Evolutionary conservation across 2,888 invertebrate genomes (phyloP).

Genomic region (Aleiodes testaceus): DNA sequence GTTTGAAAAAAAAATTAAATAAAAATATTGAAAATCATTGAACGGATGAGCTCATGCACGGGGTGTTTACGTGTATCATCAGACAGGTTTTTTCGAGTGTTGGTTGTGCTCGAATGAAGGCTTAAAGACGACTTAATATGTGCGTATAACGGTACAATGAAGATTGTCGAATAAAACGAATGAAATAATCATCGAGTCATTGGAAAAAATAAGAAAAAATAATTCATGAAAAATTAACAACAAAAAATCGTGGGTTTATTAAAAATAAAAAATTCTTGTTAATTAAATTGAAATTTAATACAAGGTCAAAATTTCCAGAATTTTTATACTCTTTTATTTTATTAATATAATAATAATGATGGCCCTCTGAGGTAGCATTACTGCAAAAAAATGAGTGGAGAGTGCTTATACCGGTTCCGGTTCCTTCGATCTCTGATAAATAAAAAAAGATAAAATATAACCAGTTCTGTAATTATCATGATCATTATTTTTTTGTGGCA

Average conservation of each 20-base stretch:
- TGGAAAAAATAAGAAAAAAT: not conserved
- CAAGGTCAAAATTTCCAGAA: not conserved
- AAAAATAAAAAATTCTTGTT: too few species aligned
- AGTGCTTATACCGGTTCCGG: slow-evolving; percentile 33
- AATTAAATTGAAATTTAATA: not conserved
- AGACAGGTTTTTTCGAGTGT: too few species aligned
- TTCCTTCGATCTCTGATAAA: slow-evolving; percentile 38
- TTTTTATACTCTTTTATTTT: not conserved
- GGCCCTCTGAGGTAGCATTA: not conserved
- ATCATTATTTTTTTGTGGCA: slow-evolving; percentile 17
- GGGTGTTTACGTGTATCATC: too few species aligned
- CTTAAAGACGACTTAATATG: slow-evolving; percentile 7
- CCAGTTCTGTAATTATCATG: slow-evolving; percentile 37
- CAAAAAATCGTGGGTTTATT: too few species aligned
- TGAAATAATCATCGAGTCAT: slow-evolving; percentile 9
- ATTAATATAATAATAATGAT: slow-evolving; percentile 11
- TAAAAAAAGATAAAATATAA: slow-evolving; percentile 18
- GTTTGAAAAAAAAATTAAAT: too few species aligned
- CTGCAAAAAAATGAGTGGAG: not conserved
- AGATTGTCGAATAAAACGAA: slow-evolving; percentile 20
- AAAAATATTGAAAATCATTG: too few species aligned
- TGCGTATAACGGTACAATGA: slow-evolving; percentile 14
- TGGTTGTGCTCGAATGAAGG: slow-evolving; percentile 11
- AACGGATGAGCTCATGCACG: too few species aligned
- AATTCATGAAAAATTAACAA: too few species aligned